Base-by-base conservation (phyloP, 2,888 invertebrate genomes). In the Pristionchus fissidentatus region DNA sequence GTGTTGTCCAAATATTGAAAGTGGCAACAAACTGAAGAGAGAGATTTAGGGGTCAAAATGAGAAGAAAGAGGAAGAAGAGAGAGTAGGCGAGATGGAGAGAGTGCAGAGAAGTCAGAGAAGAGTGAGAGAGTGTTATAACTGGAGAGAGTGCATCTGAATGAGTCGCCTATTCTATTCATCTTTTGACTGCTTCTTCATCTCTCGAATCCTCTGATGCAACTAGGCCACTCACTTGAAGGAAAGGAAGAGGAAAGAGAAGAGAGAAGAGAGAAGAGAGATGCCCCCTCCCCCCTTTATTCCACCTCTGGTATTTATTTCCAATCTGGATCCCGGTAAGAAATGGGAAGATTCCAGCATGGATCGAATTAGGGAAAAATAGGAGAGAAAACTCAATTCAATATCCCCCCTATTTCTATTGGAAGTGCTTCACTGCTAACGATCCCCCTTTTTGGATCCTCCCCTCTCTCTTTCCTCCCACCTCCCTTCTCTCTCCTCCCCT, bases 111-210 rank as follows among this genome's bases (percentile, higher is more conserved):
- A n/a, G n/a, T n/a, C n/a, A n/a, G n/a, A n/a, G n/a, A n/a, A n/a
- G n/a, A n/a, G n/a, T n/a, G 57, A 60, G 57, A 60, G 60, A 10
- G 60, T 32, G 29, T 60, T 29, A 60, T 60, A 32, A 60, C 29
- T 60, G 29, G 60, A 60, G 60, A 60, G 60, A 60, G 8, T 60
- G 3, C 26, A 10, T 60, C 60, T 60, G 60, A 60, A 60, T 60
- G 60, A 60, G 60, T 60, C 60, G 60, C 60, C 13, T 60, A 60
- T 60, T 60, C 60, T 60, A 60, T 60, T 60, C 62, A 66, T 66
- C 62, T 66, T 62, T 38, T 66, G 62, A 32, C 22, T 66, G 35
- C 73, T 73, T 29, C 43, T 26, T 26, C 73, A 10, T 10, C 22
- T 66, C 43, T 43, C 46, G n/a, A 41, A 7, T 73, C 73, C 8